Evolutionary conservation across 2,797 vertebrate genomes (phyloP).

Genomic region (Heteromormyrus szaboi): DNA sequence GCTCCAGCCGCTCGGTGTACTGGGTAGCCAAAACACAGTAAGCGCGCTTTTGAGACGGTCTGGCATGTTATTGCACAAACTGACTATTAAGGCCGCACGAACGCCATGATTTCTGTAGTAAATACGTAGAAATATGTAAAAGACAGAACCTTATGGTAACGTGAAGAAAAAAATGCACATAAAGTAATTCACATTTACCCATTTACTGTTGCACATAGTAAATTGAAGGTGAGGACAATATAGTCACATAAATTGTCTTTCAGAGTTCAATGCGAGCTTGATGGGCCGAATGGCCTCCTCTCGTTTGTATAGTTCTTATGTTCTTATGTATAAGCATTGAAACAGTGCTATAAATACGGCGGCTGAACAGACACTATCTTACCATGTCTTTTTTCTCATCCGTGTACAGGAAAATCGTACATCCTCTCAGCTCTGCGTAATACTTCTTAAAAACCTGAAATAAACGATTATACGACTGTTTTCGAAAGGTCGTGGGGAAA

Average conservation of each 20-base stretch:
- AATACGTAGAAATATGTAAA: not conserved
- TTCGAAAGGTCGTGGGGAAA: not conserved
- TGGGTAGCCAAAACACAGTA: conserved; percentile 19
- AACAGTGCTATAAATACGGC: not conserved
- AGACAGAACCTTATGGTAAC: not conserved
- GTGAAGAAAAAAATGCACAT: not conserved
- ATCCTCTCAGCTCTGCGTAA: conserved; percentile 52
- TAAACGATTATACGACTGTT: not conserved
- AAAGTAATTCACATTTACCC: not conserved
- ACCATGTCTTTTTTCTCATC: conserved; percentile 46
- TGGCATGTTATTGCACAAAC: not conserved
- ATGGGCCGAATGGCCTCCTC: no score
- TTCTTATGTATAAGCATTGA: not conserved
- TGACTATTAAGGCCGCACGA: not conserved
- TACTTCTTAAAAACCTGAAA: conserved; percentile 47
- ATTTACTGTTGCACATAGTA: not conserved
- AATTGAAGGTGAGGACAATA: not conserved
- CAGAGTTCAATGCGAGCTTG: not conserved
- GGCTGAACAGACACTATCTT: conserved; percentile 18
- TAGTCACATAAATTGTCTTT: not conserved
- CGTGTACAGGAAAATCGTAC: conserved; percentile 49
- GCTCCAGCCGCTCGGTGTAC: conserved; percentile 53
- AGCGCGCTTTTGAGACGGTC: not conserved
- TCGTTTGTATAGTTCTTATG: no score
- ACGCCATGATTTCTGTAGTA: not conserved